Conservation (phyloP, 2,888 invertebrate species). For the Flabesymbios commensalis region DNA sequence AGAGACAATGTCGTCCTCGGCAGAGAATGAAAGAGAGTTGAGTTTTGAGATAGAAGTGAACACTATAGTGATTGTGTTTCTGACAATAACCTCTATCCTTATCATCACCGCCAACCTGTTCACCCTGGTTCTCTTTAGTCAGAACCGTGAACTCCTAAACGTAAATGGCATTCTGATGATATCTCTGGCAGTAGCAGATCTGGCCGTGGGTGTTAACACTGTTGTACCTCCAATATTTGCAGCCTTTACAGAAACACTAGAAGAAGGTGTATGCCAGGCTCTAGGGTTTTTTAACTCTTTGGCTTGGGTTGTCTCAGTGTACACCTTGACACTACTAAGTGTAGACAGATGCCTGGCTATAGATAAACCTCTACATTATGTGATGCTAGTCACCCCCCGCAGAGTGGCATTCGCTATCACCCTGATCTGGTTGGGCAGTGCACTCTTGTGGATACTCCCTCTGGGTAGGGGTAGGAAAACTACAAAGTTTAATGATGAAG, state of each 20-base stretch:
- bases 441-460: conserved; percentile 1
- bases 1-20: too few relatives aligned
- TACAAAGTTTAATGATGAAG: conserved; percentile 9
- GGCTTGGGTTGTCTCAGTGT: conserved; percentile 9
- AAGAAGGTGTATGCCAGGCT: background rate
- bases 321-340: conserved; percentile 4
- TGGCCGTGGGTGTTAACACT: conserved; percentile 1
- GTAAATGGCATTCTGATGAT: conserved; percentile 8
- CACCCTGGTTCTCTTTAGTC: background rate
- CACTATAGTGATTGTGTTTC: too few relatives aligned
- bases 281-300: conserved; percentile 7
- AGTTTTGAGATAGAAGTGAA: too few relatives aligned
- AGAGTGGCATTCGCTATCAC: background rate
- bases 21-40: too few relatives aligned
- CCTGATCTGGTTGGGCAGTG: background rate
- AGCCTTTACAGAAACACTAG: background rate
- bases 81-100: background rate
- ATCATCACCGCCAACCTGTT: conserved; percentile 1
- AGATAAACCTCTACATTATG: background rate
- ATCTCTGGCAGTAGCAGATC: conserved; percentile 6
- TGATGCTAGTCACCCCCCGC: background rate
- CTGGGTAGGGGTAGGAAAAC: background rate
- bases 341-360: conserved; percentile 5
- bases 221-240: background rate
- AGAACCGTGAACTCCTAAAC: background rate